phyloP scores from a whole-genome alignment of 1,140 invertebrate genomes.

The Lysiphlebus fabarum region DNA sequence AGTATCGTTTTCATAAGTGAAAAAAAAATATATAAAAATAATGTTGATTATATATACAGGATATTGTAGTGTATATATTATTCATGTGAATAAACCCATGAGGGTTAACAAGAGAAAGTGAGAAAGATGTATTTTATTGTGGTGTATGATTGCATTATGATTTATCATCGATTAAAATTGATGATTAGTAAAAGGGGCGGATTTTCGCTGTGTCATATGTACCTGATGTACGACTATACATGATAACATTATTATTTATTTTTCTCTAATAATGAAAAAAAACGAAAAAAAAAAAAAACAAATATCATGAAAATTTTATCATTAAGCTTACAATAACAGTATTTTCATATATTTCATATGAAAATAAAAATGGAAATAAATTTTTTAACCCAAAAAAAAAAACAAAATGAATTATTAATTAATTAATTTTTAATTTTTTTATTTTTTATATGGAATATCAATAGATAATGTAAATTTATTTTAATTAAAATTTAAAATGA shows the following conservation, averaged over 20 bases:
- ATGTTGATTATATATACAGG: too few species aligned
- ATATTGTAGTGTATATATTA: background rate
- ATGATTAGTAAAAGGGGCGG: conserved; percentile 35
- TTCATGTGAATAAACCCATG: background rate
- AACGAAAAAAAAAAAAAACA: too few species aligned
- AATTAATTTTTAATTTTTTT: too few species aligned
- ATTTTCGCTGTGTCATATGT: conserved; percentile 19
- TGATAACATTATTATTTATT: conserved; percentile 38
- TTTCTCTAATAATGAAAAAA: conserved; percentile 19
- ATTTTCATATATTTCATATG: too few species aligned
- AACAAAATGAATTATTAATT: too few species aligned
- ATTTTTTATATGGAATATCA: too few species aligned
- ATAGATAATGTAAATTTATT: too few species aligned
- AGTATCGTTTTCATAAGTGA: background rate
- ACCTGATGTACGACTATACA: conserved; percentile 35
- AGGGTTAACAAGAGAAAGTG: background rate
- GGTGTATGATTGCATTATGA: conserved; percentile 43
- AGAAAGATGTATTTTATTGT: conserved; percentile 8
- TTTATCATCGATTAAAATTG: conserved; percentile 46
- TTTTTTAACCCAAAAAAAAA: too few species aligned
- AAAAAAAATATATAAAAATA: background rate
- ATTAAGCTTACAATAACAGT: too few species aligned
- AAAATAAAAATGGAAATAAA: too few species aligned
- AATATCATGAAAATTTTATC: too few species aligned
- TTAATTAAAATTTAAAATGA: too few species aligned